phyloP scores from a whole-genome alignment of 2,113 vertebrate species.

The Myanophis thanlyinensis region DNA sequence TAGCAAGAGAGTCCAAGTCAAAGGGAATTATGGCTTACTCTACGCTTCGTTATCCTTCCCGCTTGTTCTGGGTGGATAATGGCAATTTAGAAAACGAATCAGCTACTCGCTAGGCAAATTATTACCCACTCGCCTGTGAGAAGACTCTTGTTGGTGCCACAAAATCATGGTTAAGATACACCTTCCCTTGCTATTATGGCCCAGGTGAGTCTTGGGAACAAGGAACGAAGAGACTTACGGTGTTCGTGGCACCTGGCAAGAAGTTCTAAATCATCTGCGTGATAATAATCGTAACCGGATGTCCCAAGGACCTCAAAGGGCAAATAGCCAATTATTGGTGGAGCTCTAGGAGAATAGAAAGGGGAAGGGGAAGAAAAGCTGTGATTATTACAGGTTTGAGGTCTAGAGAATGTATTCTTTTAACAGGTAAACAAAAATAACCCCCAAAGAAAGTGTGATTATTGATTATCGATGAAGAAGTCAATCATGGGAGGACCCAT shows the following conservation, averaged over 20 bases:
- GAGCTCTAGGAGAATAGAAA: conserved; percentile 73
- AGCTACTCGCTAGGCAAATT: background rate
- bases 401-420: background rate
- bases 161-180: background rate
- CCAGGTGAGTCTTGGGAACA: background rate
- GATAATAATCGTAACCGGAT: conserved; percentile 89
- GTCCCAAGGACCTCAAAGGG: conserved; percentile 89
- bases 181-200: background rate
- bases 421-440: background rate
- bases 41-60: background rate
- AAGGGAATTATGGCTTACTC: background rate
- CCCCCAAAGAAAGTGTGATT: background rate
- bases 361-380: background rate
- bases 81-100: background rate
- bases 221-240: conserved; percentile 68
- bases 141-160: background rate
- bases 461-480: background rate
- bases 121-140: background rate
- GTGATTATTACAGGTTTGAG: conserved; percentile 27
- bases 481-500: background rate
- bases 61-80: background rate
- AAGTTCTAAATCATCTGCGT: conserved; percentile 86
- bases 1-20: background rate
- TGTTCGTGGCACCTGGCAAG: conserved; percentile 89
- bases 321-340: conserved; percentile 87